Percentiles rank a stretch among this genome's conserved stretches.
Conservation (phyloP, 2,888 invertebrate genomes). For the Oasisia sp. region DNA sequence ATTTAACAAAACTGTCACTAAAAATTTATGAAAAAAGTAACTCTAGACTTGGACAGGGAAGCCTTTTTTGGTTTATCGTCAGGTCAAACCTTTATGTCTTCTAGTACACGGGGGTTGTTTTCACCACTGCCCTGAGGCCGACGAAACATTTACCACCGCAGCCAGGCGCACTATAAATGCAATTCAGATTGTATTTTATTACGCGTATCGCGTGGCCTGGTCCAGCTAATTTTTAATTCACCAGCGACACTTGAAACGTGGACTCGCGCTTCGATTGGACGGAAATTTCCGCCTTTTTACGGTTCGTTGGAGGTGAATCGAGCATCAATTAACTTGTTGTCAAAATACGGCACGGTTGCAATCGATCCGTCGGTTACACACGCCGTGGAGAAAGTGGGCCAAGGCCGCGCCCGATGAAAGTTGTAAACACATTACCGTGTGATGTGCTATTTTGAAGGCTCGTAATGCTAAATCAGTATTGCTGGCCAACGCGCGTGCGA, state of each 20-base stretch:
- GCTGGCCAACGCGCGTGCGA: background rate
- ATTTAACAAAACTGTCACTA: too few species aligned
- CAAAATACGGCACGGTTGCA: conserved; percentile 5
- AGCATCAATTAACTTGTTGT: conserved; percentile 3
- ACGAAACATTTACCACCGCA: background rate
- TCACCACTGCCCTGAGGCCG: background rate
- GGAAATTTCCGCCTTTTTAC: conserved; percentile 1
- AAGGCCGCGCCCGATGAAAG: background rate
- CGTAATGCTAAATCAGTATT: background rate
- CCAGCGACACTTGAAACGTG: background rate
- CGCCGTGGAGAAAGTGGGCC: background rate
- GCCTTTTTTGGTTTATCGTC: too few species aligned
- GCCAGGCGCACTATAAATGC: background rate
- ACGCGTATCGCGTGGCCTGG: background rate
- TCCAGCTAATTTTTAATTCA: background rate
- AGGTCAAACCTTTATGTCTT: too few species aligned
- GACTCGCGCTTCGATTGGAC: background rate
- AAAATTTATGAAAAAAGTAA: too few species aligned
- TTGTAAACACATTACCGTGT: background rate
- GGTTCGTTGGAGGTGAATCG: background rate
- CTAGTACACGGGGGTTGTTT: too few species aligned
- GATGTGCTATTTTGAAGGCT: background rate
- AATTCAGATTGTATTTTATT: background rate
- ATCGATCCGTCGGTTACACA: background rate
- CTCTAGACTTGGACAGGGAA: too few species aligned